phyloP scores from a whole-genome alignment of 2,797 vertebrate genomes.

The Chromis chromis region DNA sequence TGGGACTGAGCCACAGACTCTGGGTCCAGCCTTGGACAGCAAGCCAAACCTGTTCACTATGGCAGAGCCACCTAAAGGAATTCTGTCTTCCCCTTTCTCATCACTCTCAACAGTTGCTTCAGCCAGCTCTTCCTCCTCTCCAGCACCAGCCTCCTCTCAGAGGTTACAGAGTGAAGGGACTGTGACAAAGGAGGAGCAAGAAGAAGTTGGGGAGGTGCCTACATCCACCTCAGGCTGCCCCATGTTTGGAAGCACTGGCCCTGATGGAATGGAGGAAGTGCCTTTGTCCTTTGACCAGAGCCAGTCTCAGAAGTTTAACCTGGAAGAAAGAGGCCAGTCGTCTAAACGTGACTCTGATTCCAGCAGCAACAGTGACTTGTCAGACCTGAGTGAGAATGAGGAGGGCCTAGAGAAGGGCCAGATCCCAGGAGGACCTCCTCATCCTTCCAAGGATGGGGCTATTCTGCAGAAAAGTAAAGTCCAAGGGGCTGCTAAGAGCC shows the following conservation, averaged over 20 bases:
- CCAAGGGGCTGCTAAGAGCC: constrained; percentile 89
- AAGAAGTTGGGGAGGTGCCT: constrained; percentile 82
- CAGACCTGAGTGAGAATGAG: constrained; percentile 96
- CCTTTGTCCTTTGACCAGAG: constrained; percentile 88
- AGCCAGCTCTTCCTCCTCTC: constrained; percentile 76
- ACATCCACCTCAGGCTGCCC: constrained; percentile 80
- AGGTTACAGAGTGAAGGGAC: constrained; percentile 84
- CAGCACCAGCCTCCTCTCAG: constrained; percentile 78
- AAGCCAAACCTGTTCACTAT: constrained; percentile 94
- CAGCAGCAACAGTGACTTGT: constrained; percentile 96
- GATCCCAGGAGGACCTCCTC: constrained; percentile 85
- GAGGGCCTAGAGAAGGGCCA: constrained; percentile 90
- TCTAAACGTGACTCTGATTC: constrained; percentile 96
- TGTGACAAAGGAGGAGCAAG: constrained; percentile 86
- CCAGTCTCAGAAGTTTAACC: constrained; percentile 92
- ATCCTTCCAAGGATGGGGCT: constrained; percentile 80
- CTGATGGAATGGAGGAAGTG: constrained; percentile 78
- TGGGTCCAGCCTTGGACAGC: constrained; percentile 81
- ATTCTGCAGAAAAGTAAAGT: constrained; percentile 90
- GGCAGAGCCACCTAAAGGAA: constrained; percentile 92
- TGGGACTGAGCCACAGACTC: constrained; percentile 68
- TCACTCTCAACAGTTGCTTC: constrained; percentile 69
- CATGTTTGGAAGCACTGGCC: constrained; percentile 79
- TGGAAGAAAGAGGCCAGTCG: constrained; percentile 93
- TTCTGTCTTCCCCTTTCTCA: constrained; percentile 87